These are phyloP conservation scores for Creontiades dilutus DNA, from an alignment of 2,888 invertebrate species.

Conservation along the genomic window DNA sequence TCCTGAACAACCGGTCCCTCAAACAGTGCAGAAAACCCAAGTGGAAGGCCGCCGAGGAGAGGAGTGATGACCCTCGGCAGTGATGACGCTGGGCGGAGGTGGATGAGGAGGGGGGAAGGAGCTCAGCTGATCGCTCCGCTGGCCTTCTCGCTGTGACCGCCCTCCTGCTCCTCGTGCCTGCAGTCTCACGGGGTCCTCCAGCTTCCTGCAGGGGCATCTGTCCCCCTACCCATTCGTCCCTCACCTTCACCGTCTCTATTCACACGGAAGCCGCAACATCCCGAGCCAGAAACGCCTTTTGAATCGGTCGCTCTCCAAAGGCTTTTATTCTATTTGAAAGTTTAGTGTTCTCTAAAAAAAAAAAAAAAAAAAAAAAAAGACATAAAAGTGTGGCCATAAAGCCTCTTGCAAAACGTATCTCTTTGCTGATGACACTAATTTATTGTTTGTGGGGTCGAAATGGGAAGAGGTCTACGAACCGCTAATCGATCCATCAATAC, in stretches of 20 bases:
- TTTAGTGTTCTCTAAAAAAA: neutral
- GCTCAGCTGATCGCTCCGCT: neutral
- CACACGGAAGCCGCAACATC: constrained; percentile 3
- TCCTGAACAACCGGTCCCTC: constrained; percentile 47
- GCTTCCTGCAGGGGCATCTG: constrained; percentile 24
- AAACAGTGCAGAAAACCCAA: constrained; percentile 49
- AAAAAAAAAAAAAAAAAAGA: no score
- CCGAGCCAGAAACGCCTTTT: neutral
- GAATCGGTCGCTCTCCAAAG: neutral
- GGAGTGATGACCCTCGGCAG: constrained; percentile 34
- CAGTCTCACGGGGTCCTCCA: neutral
- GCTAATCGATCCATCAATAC: no score
- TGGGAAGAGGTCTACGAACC: no score
- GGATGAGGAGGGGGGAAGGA: no score
- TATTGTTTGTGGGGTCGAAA: no score
- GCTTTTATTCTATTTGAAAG: neutral
- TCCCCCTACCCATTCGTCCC: neutral
- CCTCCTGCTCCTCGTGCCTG: neutral
- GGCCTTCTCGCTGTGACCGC: neutral
- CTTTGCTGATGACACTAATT: no score
- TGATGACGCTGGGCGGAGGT: neutral
- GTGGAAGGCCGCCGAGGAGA: constrained; percentile 34
- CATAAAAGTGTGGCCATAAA: no score
- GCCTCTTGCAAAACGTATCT: no score
- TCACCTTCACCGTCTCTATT: neutral